A percentile compares a stretch with the other conserved stretches of the same genome.
phyloP scores from a whole-genome alignment of 2,888 invertebrate species.

The Ypsolopha scabrella region DNA sequence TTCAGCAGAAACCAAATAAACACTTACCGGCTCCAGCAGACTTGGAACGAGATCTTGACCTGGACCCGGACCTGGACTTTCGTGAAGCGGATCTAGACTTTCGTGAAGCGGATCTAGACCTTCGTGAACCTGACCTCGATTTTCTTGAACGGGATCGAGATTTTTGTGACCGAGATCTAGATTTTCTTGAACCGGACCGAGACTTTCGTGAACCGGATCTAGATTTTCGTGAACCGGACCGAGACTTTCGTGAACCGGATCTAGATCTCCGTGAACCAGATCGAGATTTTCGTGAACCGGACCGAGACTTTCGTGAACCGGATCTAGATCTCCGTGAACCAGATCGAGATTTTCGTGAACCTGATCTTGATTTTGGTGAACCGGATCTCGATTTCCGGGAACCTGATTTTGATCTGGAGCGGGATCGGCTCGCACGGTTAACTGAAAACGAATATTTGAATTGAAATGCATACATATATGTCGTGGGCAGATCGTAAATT shows the following conservation, averaged over 20 bases:
- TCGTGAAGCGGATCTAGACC: too few species aligned
- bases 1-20: neutral
- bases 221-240: slow-evolving; percentile 5
- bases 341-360: slow-evolving; percentile 7
- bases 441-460: neutral
- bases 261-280: slow-evolving; percentile 16
- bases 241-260: slow-evolving; percentile 14
- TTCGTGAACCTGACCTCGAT: slow-evolving; percentile 6
- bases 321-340: slow-evolving; percentile 14
- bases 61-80: slow-evolving; percentile 13
- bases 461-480: too few species aligned
- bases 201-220: too few species aligned
- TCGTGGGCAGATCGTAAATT: too few species aligned
- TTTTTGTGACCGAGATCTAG: too few species aligned
- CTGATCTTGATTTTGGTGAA: slow-evolving; percentile 13
- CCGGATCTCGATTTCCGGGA: slow-evolving; percentile 7
- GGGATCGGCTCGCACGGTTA: slow-evolving; percentile 11
- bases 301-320: slow-evolving; percentile 8
- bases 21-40: slow-evolving; percentile 10
- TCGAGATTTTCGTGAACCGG: slow-evolving; percentile 3
- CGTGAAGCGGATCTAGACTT: too few species aligned
- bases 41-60: slow-evolving; percentile 17
- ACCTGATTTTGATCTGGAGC: slow-evolving; percentile 12
- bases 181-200: too few species aligned
- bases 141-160: neutral